Percentiles rank a stretch among this genome's conserved stretches.
These are phyloP conservation scores for Agonopterix subpropinquella DNA, from an alignment of 2,888 invertebrate species.

Conservation along the genomic window DNA sequence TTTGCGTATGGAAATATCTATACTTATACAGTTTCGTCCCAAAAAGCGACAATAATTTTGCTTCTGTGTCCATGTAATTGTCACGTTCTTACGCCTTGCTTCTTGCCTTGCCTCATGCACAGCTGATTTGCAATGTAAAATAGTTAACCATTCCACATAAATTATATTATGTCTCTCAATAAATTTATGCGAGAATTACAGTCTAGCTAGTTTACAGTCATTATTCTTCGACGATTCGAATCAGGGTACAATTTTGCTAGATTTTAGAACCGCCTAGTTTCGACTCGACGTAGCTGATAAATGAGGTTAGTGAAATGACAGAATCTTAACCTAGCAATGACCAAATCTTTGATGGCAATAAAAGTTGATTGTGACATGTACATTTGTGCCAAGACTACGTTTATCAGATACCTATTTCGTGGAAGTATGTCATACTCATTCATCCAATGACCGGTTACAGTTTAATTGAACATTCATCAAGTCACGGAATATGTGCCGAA, in stretches of 20 bases:
- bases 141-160: slow-evolving; percentile 15
- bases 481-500: slow-evolving; percentile 34
- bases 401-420: not conserved
- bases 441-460: slow-evolving; percentile 14
- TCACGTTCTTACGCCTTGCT: slow-evolving; percentile 22
- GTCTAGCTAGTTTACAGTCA: no score
- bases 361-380: no score
- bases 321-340: no score
- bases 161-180: slow-evolving; percentile 13
- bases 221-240: no score
- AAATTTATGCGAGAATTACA: no score
- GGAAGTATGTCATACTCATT: slow-evolving; percentile 20
- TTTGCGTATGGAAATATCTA: not conserved
- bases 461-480: slow-evolving; percentile 22
- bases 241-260: no score
- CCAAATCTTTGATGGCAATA: no score
- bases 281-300: no score
- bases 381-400: no score
- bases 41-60: slow-evolving; percentile 19
- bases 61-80: slow-evolving; percentile 20
- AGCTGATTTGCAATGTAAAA: slow-evolving; percentile 34
- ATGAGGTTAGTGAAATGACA: no score
- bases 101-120: slow-evolving; percentile 22
- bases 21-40: slow-evolving; percentile 26
- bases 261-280: no score